Evolutionary conservation across 2,797 vertebrate species (phyloP).

Genomic region (Eurystomus glaucurus): DNA sequence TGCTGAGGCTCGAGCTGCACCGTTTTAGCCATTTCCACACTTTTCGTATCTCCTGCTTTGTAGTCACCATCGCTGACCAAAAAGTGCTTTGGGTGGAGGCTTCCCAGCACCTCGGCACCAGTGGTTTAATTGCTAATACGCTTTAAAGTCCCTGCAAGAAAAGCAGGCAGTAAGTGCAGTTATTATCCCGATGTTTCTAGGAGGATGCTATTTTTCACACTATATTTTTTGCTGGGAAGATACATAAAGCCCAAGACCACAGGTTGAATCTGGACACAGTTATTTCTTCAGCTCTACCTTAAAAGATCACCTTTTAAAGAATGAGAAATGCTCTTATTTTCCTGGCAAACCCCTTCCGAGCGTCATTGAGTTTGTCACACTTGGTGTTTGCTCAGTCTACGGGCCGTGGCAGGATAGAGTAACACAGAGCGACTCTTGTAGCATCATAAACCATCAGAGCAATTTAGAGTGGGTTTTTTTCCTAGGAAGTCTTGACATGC

Average conservation of each 20-base stretch:
- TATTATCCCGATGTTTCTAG: background rate
- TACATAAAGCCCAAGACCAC: background rate
- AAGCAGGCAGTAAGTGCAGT: background rate
- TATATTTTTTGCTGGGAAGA: background rate
- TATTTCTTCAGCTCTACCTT: background rate
- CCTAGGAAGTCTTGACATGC: background rate
- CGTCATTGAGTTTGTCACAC: background rate
- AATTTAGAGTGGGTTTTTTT: background rate
- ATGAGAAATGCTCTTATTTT: background rate
- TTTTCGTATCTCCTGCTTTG: background rate
- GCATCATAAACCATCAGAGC: background rate
- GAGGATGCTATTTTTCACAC: background rate
- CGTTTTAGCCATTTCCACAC: background rate
- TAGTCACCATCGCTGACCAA: background rate
- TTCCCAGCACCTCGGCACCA: background rate
- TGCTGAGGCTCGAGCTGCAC: fast-evolving
- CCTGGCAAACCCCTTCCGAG: background rate
- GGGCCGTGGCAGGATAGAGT: fast-evolving
- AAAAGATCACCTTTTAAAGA: background rate
- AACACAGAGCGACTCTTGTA: background rate
- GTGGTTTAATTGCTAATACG: background rate
- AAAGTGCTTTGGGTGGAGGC: background rate
- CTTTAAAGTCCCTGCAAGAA: background rate
- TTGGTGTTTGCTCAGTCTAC: background rate
- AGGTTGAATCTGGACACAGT: background rate